phyloP scores from a whole-genome alignment of 2,888 invertebrate genomes.

The Gasteruption jaculator region DNA sequence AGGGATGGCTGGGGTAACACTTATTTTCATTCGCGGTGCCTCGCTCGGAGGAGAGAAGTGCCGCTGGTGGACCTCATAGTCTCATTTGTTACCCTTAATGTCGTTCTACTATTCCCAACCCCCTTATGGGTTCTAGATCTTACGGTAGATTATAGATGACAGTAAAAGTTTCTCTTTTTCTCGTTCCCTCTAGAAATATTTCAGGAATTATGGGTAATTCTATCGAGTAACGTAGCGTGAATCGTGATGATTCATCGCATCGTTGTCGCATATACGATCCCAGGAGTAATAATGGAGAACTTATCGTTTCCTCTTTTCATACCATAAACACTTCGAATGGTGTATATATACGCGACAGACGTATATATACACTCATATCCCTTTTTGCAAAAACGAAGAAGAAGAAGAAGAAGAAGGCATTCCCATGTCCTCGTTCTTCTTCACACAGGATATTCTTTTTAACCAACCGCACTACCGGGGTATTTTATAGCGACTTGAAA shows the following conservation, averaged over 20 bases:
- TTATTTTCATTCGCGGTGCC: conserved; percentile 48
- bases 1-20: conserved; percentile 32
- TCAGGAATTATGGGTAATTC: conserved; percentile 38
- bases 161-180: too few relatives aligned
- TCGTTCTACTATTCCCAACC: conserved; percentile 26
- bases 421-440: too few relatives aligned
- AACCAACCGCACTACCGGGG: too few relatives aligned
- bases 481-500: too few relatives aligned
- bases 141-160: conserved; percentile 29
- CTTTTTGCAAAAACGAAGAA: too few relatives aligned
- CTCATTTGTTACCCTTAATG: conserved; percentile 51
- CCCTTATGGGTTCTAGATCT: conserved; percentile 26
- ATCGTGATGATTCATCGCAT: conserved; percentile 27
- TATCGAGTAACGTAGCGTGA: conserved; percentile 28
- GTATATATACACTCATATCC: background rate
- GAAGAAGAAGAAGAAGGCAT: too few relatives aligned
- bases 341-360: conserved; percentile 9
- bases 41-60: conserved; percentile 45
- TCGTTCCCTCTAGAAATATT: conserved; percentile 31
- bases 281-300: conserved; percentile 31
- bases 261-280: conserved; percentile 16
- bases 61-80: conserved; percentile 44
- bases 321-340: conserved; percentile 8
- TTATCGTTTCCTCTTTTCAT: conserved; percentile 28
- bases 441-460: too few relatives aligned